Base-by-base conservation (phyloP, 2,113 vertebrate genomes). In the Gasterosteus nipponicus region DNA sequence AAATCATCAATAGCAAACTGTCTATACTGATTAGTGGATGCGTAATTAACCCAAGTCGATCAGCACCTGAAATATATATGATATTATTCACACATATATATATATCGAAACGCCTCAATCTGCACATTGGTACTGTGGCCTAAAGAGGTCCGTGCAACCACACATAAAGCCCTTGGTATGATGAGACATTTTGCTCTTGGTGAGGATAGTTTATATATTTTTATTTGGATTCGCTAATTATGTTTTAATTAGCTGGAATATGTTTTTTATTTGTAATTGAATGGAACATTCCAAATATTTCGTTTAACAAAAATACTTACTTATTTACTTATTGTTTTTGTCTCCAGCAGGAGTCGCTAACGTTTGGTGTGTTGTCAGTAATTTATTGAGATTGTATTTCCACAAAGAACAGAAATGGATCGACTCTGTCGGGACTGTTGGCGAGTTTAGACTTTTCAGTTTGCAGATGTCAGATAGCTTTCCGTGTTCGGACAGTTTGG, bases 321-420 rank as follows among this genome's bases (percentile, higher is more conserved):
- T 26, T 26, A 26, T 26, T 26, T 26, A 26, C 22, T 26, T 26
- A 53, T 10, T 56, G 29, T 5, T 38, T 46, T 47, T 38, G 35
- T 18, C 15, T 67, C 88, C 89, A 77, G 39, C 69, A 82, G 87
- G 74, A 63, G 77, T 72, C 89, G 68, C 49, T 60, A 68, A 71
- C 38, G 3, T 59, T 35, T 10, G 5, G 6, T 5, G 0, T 33
- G 15, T 22, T 22, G 14, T 54, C 42, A 3, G 39, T 14, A 29
- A 16, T 3, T 11, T 2, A 11, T 19, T 26, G 31, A 3, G 10
- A 7, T 61, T 47, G 41, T 54, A 33, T 73, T 51, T 42, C 59
- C 67, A 44, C 46, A 47, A 26, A 26, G n/a, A 31, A 10, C 2
- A 57, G 22, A 51, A 31, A 46, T 33, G 44, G 42, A 31, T 8